Base-by-base conservation (phyloP, 1,140 invertebrate genomes). In the Drosophila sp. region DNA sequence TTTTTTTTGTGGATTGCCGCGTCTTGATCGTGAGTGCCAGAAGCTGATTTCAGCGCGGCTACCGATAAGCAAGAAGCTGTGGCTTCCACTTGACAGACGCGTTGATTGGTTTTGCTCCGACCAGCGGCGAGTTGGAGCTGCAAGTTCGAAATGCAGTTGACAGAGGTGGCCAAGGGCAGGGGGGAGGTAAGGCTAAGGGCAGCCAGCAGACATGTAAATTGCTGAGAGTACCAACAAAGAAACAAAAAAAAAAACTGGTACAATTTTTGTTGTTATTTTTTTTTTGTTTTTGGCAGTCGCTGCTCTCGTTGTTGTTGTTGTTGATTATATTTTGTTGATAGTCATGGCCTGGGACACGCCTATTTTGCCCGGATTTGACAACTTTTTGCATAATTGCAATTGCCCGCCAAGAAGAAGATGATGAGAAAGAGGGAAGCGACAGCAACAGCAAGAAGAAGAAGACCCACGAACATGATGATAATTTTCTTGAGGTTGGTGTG, bases 91-190 rank as follows among this genome's bases (percentile, higher is more conserved):
- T 87, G 77, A 80, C 81, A 87, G 78, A 77, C 80, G 90, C 90
- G 90, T 91, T 91, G 90, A 91, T 91, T 91, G 90, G 76, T 89
- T 91, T 91, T 89, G 84, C 55, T 78, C 69, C 68, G 72, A 66
- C 69, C 57, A 71, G 25, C 60, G 41, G 60, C 32, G 29, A 60
- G 41, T 57, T 25, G 23, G 23, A 50, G 44, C 17, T 47, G 17
- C 8, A 47, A 47, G 23, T 47, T 23, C 44, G 23, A 47, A 50
- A 50, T 27, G 44, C 44, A 50, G 23, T 50, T n/a, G 44, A 50
- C 41, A 61, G 66, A 4, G 25, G 35, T 4, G 50, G 70, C 30
- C 27, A 35, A 54, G 38, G 29, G 60, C 60, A 55, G 7, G 58
- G 47, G 56, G 70, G 57, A 58, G 8, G 44, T 17, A 3, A 25